These are phyloP conservation scores for Gadus macrocephalus DNA, from an alignment of 2,113 vertebrate species.

Conservation along the genomic window DNA sequence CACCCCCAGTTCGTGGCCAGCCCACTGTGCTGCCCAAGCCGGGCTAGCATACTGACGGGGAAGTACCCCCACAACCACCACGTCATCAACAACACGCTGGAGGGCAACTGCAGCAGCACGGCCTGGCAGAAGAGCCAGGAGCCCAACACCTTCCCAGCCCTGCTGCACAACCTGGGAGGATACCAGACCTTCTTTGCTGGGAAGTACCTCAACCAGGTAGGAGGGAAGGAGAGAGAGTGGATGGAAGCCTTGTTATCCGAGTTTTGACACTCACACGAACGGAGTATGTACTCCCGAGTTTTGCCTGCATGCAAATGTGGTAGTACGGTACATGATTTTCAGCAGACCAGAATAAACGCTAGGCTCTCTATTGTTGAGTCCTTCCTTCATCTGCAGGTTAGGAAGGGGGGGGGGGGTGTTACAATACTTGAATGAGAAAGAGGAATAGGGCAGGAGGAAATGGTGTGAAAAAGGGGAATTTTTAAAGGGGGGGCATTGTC, in stretches of 20 bases:
- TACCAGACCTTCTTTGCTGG: slow-evolving; percentile 98
- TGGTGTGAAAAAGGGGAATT: too few species aligned
- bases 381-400: too few species aligned
- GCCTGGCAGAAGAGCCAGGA: slow-evolving; percentile 97
- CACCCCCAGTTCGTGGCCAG: slow-evolving; percentile 87
- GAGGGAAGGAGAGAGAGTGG: not conserved
- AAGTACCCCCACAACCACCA: slow-evolving; percentile 97
- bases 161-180: slow-evolving; percentile 74
- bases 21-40: slow-evolving; percentile 94
- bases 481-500: too few species aligned
- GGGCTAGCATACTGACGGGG: slow-evolving; percentile 94
- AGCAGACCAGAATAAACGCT: too few species aligned
- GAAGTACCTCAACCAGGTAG: slow-evolving; percentile 96
- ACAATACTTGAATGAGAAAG: too few species aligned
- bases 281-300: not conserved
- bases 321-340: too few species aligned
- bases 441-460: too few species aligned
- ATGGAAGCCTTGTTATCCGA: not conserved
- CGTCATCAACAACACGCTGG: slow-evolving; percentile 93
- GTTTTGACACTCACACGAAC: not conserved
- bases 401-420: too few species aligned
- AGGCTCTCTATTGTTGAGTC: too few species aligned
- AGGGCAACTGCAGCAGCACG: slow-evolving; percentile 94
- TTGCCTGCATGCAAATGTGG: too few species aligned
- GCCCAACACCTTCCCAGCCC: slow-evolving; percentile 79